Evolutionary conservation across 1,140 invertebrate genomes (phyloP).

Genomic region (Hormaphis cornu): DNA sequence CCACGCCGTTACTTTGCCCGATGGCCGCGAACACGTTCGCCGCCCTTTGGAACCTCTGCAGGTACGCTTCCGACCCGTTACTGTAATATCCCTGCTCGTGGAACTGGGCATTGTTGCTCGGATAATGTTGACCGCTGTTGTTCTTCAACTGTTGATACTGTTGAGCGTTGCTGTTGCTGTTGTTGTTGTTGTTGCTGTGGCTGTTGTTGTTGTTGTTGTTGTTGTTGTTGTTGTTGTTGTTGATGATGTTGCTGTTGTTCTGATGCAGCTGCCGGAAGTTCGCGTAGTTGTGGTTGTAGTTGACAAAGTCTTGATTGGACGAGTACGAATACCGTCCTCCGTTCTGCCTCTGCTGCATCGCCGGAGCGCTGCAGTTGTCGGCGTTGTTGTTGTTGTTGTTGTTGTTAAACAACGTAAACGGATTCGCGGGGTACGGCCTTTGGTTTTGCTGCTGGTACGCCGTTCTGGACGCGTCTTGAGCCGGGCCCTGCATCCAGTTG

Average conservation of each 20-base stretch:
- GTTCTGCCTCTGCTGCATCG: conserved; percentile 3
- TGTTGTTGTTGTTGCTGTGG: background rate
- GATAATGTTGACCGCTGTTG: too few species aligned
- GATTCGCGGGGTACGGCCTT: background rate
- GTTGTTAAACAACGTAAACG: background rate
- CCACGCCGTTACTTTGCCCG: too few species aligned
- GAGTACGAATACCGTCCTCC: conserved; percentile 25
- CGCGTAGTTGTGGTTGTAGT: conserved; percentile 12
- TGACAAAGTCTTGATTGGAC: conserved; percentile 15
- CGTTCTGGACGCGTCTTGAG: background rate
- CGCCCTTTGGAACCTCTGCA: background rate
- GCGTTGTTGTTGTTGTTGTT: conserved; percentile 38
- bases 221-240: background rate
- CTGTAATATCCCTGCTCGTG: background rate
- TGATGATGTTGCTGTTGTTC: background rate
- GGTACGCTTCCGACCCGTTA: background rate
- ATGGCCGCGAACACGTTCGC: too few species aligned
- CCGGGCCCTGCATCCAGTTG: background rate
- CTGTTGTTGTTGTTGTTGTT: background rate
- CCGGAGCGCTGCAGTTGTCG: background rate
- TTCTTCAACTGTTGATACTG: too few species aligned
- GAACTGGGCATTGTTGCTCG: conserved; percentile 35
- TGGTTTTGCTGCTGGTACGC: background rate
- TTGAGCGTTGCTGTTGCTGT: conserved; percentile 34
- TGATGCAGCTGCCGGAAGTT: background rate